These are phyloP conservation scores for Euschistus heros DNA, from an alignment of 1,140 invertebrate genomes.

Conservation along the genomic window DNA sequence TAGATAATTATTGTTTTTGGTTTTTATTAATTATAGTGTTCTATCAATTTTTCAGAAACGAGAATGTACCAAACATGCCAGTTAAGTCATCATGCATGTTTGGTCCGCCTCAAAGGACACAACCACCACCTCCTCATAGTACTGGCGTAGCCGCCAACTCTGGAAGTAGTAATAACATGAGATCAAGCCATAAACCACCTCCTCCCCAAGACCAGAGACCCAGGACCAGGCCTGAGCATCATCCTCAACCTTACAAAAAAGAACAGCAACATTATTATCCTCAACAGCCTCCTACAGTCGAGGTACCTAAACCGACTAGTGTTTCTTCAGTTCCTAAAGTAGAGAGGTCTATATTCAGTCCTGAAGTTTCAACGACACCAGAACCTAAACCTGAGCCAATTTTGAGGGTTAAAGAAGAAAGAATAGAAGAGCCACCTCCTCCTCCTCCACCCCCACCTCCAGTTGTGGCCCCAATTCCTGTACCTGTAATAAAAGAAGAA, in stretches of 20 bases:
- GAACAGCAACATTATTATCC: not conserved
- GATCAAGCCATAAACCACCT: not conserved
- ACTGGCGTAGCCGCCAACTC: not conserved
- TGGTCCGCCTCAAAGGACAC: slow-evolving; percentile 23
- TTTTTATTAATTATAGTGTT: not conserved
- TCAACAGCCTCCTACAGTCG: slow-evolving; percentile 2
- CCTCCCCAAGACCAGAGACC: not conserved
- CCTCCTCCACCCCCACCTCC: not conserved
- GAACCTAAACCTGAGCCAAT: not conserved
- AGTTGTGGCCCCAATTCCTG: not conserved
- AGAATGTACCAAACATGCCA: not conserved
- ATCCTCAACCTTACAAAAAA: not conserved
- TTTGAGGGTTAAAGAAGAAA: not conserved
- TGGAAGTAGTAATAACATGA: not conserved
- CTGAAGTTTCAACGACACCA: slow-evolving; percentile 15
- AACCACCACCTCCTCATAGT: slow-evolving; percentile 12
- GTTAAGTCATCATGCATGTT: slow-evolving; percentile 23
- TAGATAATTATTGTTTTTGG: not conserved
- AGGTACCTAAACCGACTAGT: not conserved
- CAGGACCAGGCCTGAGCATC: not conserved
- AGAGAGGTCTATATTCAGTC: slow-evolving; percentile 23
- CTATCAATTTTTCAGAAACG: slow-evolving; percentile 1
- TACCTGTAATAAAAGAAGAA: slow-evolving; percentile 3
- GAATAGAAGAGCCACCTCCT: not conserved
- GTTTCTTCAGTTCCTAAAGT: slow-evolving; percentile 5